phyloP scores from a whole-genome alignment of 1,140 invertebrate species.

The Hypsibius dujardini region DNA sequence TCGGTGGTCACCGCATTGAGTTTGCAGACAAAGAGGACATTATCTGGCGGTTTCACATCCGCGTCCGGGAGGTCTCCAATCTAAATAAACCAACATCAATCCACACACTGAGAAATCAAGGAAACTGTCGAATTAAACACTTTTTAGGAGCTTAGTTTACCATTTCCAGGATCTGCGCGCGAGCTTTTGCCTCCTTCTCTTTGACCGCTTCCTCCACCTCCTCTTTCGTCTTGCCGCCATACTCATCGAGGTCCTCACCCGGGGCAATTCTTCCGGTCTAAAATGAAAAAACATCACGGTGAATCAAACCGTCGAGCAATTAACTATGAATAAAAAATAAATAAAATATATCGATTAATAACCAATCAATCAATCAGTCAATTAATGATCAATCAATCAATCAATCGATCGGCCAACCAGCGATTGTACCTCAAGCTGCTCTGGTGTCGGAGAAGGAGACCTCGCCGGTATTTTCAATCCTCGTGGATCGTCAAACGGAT shows the following conservation, averaged over 20 bases:
- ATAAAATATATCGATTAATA: conserved; percentile 19
- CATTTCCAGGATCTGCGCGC: conserved; percentile 94
- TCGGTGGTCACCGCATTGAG: conserved; percentile 97
- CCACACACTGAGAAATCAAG: neutral
- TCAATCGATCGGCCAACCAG: neutral
- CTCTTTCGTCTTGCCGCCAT: conserved; percentile 55
- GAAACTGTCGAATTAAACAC: neutral
- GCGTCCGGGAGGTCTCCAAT: conserved; percentile 89
- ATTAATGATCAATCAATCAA: too few species aligned
- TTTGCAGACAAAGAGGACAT: conserved; percentile 98
- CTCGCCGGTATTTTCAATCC: conserved; percentile 53
- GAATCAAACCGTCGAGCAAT: too few species aligned
- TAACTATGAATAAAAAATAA: conserved; percentile 17
- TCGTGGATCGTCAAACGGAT: conserved; percentile 77
- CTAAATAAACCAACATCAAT: conserved; percentile 24
- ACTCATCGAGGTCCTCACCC: conserved; percentile 86
- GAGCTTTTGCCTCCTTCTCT: conserved; percentile 78
- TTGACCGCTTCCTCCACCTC: conserved; percentile 73
- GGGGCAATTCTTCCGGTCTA: conserved; percentile 72
- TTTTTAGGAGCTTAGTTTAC: conserved; percentile 36
- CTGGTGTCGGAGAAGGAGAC: conserved; percentile 69
- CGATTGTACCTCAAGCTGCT: conserved; percentile 44
- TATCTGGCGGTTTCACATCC: conserved; percentile 92
- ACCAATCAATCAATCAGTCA: too few species aligned
- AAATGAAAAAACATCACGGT: conserved; percentile 24